Conservation (phyloP, 2,113 vertebrate species). For the Turnix velox region DNA sequence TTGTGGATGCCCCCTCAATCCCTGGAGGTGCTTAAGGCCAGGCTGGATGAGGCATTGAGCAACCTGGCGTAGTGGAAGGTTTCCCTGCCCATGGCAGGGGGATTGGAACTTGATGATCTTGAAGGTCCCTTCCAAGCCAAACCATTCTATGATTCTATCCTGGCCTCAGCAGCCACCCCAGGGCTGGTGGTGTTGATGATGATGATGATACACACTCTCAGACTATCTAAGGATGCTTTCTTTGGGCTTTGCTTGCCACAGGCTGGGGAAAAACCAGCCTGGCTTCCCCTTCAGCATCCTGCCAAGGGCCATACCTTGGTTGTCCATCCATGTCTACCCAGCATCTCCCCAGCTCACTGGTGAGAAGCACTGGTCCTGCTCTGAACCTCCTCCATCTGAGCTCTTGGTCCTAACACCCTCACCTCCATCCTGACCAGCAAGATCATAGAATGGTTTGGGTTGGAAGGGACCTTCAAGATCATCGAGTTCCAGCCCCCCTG, state of each 20-base stretch:
- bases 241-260: not conserved
- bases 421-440: not conserved
- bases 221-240: rapidly evolving
- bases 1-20: too few species aligned
- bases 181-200: not conserved
- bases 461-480: too few species aligned
- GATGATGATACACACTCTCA: rapidly evolving
- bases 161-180: rapidly evolving
- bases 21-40: too few species aligned
- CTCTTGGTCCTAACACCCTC: not conserved
- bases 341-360: not conserved
- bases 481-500: too few species aligned
- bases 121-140: too few species aligned
- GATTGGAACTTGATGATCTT: too few species aligned
- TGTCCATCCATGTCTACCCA: constrained; percentile 67
- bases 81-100: too few species aligned
- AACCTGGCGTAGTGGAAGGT: too few species aligned
- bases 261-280: not conserved
- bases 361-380: not conserved
- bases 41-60: too few species aligned
- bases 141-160: too few species aligned
- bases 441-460: too few species aligned
- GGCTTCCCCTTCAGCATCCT: too few species aligned
- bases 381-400: not conserved
- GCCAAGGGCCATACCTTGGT: constrained; percentile 81